A percentile compares a stretch with the other conserved stretches of the same genome.
phyloP scores from a whole-genome alignment of 1,140 invertebrate species.

The Andrena cerasifolii region DNA sequence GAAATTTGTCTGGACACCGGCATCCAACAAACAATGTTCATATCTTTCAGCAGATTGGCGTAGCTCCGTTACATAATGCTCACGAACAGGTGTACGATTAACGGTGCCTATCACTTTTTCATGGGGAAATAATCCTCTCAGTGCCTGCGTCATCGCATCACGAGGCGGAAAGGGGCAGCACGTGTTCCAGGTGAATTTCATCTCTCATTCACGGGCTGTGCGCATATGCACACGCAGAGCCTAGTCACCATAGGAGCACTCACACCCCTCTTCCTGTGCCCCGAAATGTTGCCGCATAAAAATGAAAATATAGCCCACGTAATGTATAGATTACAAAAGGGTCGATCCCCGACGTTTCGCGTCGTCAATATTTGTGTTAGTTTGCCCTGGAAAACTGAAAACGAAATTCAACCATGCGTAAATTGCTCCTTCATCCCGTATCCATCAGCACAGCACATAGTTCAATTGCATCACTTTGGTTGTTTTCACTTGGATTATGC shows the following conservation, averaged over 20 bases:
- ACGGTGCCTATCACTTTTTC: slow-evolving; percentile 67
- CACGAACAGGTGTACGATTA: slow-evolving; percentile 50
- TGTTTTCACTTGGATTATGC: background rate
- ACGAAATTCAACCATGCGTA: slow-evolving; percentile 26
- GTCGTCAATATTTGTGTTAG: slow-evolving; percentile 52
- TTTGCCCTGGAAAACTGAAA: slow-evolving; percentile 25
- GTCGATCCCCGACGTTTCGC: slow-evolving; percentile 33
- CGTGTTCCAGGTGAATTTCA: slow-evolving; percentile 65
- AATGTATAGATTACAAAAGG: slow-evolving; percentile 64
- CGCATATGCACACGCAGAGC: background rate
- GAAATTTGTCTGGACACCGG: too few species aligned
- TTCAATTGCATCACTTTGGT: background rate
- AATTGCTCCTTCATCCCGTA: slow-evolving; percentile 1
- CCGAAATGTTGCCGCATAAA: slow-evolving; percentile 53
- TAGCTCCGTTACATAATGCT: slow-evolving; percentile 57
- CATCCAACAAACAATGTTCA: too few species aligned
- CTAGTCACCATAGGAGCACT: slow-evolving; percentile 15
- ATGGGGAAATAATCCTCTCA: slow-evolving; percentile 66
- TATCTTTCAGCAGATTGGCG: slow-evolving; percentile 19
- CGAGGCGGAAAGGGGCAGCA: slow-evolving; percentile 62
- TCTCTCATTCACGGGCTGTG: slow-evolving; percentile 42
- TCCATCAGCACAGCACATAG: background rate
- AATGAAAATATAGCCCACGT: slow-evolving; percentile 60
- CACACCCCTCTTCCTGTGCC: background rate
- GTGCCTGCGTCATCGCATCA: slow-evolving; percentile 59